phyloP scores from a whole-genome alignment of 2,888 invertebrate genomes.

The Meiosimyza platycephala region DNA sequence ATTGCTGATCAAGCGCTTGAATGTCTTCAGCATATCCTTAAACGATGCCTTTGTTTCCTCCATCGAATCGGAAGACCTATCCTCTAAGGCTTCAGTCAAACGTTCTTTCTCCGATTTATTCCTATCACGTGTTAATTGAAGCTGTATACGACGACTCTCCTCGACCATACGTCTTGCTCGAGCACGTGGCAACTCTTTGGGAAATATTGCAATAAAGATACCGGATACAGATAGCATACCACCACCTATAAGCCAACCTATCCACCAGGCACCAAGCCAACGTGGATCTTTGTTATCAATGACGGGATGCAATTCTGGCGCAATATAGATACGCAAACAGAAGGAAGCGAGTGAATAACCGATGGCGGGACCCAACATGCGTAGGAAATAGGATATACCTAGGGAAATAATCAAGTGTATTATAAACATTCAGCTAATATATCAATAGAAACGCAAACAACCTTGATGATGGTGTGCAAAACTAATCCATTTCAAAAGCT shows the following conservation, averaged over 20 bases:
- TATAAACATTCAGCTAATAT: too few species aligned
- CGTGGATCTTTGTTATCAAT: constrained; percentile 76
- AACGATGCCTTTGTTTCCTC: constrained; percentile 58
- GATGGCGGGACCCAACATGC: constrained; percentile 75
- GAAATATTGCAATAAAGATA: constrained; percentile 73
- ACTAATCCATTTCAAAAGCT: too few species aligned
- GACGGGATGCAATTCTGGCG: constrained; percentile 73
- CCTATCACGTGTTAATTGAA: constrained; percentile 33
- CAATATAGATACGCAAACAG: constrained; percentile 74
- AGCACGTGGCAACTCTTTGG: constrained; percentile 75
- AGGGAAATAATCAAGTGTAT: constrained; percentile 56
- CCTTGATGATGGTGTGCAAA: too few species aligned
- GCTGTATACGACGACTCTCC: constrained; percentile 44
- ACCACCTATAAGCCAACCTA: constrained; percentile 77
- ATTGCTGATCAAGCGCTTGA: constrained; percentile 73
- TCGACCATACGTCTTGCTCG: constrained; percentile 68
- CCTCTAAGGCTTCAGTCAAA: too few species aligned
- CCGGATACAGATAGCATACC: constrained; percentile 71
- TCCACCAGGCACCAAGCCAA: constrained; percentile 87
- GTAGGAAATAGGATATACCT: constrained; percentile 74
- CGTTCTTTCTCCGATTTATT: constrained; percentile 4
- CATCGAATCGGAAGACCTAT: neutral
- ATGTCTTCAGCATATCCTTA: constrained; percentile 72
- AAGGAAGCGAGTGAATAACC: constrained; percentile 76
- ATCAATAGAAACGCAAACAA: too few species aligned